Conservation (phyloP, 2,888 invertebrate species). For the Caenorhabditis sulstoni region DNA sequence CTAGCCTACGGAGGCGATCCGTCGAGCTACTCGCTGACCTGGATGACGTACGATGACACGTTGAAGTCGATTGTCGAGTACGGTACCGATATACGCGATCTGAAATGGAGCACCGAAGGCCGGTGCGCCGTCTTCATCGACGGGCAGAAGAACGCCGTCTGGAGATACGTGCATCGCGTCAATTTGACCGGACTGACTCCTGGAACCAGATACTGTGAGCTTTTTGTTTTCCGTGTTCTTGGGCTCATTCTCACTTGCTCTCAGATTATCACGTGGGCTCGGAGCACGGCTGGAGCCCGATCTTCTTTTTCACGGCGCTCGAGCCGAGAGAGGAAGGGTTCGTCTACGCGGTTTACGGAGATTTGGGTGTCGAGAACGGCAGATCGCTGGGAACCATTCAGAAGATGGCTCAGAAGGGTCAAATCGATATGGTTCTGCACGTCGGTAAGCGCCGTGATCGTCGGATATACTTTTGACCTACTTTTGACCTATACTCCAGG, state of each 20-base stretch:
- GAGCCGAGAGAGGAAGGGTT: slow-evolving; percentile 50
- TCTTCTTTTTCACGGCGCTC: slow-evolving; percentile 72
- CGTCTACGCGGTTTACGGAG: slow-evolving; percentile 69
- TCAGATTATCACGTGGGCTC: slow-evolving; percentile 72
- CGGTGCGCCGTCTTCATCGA: slow-evolving; percentile 71
- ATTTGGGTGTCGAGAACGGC: slow-evolving; percentile 85
- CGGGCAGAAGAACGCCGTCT: slow-evolving; percentile 60
- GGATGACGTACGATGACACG: slow-evolving; percentile 79
- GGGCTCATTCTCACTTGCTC: too few relatives aligned
- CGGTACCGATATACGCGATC: slow-evolving; percentile 58
- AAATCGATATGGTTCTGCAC: slow-evolving; percentile 79
- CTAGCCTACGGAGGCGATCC: slow-evolving; percentile 75
- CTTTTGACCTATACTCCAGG: too few relatives aligned
- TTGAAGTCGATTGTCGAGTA: slow-evolving; percentile 73
- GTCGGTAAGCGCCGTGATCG: slow-evolving; percentile 79
- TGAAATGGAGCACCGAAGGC: slow-evolving; percentile 30
- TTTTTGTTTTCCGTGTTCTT: background rate
- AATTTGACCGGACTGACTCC: slow-evolving; percentile 66
- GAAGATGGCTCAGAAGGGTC: slow-evolving; percentile 87
- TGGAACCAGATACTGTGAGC: slow-evolving; percentile 73
- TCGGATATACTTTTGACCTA: background rate
- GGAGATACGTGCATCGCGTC: slow-evolving; percentile 75
- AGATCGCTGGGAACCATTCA: slow-evolving; percentile 90
- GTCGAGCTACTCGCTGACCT: slow-evolving; percentile 70
- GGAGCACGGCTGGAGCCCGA: slow-evolving; percentile 70